Conservation (phyloP, 2,888 invertebrate species). For the Chydorus sphaericus region DNA sequence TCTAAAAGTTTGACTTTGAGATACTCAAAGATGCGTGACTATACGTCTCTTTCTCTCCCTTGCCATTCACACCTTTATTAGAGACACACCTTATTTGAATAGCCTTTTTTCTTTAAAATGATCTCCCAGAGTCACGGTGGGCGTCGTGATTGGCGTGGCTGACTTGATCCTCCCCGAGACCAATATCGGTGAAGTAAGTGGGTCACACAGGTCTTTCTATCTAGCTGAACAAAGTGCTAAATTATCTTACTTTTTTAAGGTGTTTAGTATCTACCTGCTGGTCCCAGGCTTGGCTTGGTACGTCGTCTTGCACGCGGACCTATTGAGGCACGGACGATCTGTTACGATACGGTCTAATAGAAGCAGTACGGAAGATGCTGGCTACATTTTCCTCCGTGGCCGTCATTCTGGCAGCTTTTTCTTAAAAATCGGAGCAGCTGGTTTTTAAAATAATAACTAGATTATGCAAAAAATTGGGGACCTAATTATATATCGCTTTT, state of each 20-base stretch:
- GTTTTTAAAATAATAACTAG: slow-evolving; percentile 27
- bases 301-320: slow-evolving; percentile 44
- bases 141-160: slow-evolving; percentile 45
- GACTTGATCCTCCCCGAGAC: slow-evolving; percentile 34
- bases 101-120: background rate
- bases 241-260: no score
- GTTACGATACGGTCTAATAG: slow-evolving; percentile 25
- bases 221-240: no score
- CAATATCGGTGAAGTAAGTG: slow-evolving; percentile 39
- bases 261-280: slow-evolving; percentile 44
- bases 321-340: slow-evolving; percentile 39
- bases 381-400: slow-evolving; percentile 41
- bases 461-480: background rate
- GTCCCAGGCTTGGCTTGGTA: slow-evolving; percentile 44
- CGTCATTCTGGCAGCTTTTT: slow-evolving; percentile 58
- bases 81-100: background rate
- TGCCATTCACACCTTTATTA: background rate
- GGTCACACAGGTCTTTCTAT: no score
- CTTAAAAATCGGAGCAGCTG: slow-evolving; percentile 55
- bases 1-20: no score
- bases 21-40: no score
- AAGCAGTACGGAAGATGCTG: background rate
- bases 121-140: slow-evolving; percentile 37
- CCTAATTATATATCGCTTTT: background rate
- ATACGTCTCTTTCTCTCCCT: background rate